Percentiles rank a stretch among this genome's conserved stretches.
Conservation (phyloP, 2,888 invertebrate genomes). For the Blera fallax region DNA sequence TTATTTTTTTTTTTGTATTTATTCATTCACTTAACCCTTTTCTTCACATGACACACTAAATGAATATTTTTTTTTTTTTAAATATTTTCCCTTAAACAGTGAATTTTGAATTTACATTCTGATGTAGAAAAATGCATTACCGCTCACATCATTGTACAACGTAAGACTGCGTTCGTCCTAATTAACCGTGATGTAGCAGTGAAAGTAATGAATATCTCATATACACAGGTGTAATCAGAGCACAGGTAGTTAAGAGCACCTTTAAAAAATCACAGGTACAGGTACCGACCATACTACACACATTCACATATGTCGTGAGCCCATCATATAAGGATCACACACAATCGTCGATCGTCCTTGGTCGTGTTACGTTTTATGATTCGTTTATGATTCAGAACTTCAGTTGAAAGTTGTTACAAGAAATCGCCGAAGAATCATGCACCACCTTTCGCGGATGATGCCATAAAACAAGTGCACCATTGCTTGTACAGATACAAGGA, state of each 20-base stretch:
- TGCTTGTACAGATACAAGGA: background rate
- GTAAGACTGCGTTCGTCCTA: constrained; percentile 37
- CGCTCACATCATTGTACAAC: constrained; percentile 47
- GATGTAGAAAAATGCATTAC: background rate
- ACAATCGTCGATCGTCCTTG: constrained; percentile 32
- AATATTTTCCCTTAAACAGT: background rate
- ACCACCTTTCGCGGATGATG: constrained; percentile 45
- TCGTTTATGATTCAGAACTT: constrained; percentile 31
- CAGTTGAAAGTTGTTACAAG: constrained; percentile 29
- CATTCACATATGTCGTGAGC: constrained; percentile 32
- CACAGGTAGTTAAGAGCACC: constrained; percentile 44
- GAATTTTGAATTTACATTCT: background rate
- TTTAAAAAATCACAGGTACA: constrained; percentile 60
- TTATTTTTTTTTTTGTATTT: background rate
- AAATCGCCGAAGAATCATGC: constrained; percentile 19
- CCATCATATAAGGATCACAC: constrained; percentile 24
- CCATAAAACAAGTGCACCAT: constrained; percentile 63
- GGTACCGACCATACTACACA: constrained; percentile 49
- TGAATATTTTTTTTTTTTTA: background rate
- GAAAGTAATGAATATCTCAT: constrained; percentile 23
- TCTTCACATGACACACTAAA: background rate
- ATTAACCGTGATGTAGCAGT: constrained; percentile 26
- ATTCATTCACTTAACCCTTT: background rate
- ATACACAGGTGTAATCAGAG: constrained; percentile 51
- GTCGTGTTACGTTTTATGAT: constrained; percentile 18